Evolutionary conservation across 2,888 invertebrate species (phyloP).

Genomic region (Empis stercorea): DNA sequence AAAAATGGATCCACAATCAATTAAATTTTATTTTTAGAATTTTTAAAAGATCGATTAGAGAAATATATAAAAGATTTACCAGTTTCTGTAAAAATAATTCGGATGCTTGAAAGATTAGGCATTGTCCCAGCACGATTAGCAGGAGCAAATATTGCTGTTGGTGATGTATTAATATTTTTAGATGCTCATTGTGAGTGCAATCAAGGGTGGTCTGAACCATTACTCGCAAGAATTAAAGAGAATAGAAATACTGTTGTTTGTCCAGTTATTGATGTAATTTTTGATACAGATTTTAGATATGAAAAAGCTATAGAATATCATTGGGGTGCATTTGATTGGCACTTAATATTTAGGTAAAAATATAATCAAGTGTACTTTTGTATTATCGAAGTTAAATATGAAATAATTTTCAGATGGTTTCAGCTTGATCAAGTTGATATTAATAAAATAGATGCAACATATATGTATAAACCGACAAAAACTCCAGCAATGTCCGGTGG

Average conservation of each 20-base stretch:
- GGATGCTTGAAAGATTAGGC: conserved; percentile 57
- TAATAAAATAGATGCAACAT: conserved; percentile 49
- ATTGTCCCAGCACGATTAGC: conserved; percentile 69
- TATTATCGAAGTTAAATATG: neutral
- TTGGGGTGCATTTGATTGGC: conserved; percentile 98
- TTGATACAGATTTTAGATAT: conserved; percentile 92
- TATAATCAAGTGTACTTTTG: neutral
- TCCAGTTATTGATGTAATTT: conserved; percentile 87
- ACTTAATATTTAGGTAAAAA: conserved; percentile 60
- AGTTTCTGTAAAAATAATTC: conserved; percentile 49
- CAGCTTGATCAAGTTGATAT: neutral
- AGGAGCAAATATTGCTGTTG: conserved; percentile 58
- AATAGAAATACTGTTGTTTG: conserved; percentile 29
- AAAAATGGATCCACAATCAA: no score
- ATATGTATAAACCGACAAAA: conserved; percentile 60
- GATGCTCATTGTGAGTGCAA: conserved; percentile 97
- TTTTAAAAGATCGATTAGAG: conserved; percentile 50
- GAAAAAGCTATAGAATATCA: conserved; percentile 81
- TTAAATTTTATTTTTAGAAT: conserved; percentile 37
- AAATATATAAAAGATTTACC: conserved; percentile 49
- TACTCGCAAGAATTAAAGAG: conserved; percentile 43
- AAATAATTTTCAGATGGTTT: conserved; percentile 7
- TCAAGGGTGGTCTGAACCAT: conserved; percentile 63
- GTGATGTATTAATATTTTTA: conserved; percentile 77
- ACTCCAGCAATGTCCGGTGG: conserved; percentile 93